Conservation (phyloP, 2,888 invertebrate species). For the Endomychus coccineus region DNA sequence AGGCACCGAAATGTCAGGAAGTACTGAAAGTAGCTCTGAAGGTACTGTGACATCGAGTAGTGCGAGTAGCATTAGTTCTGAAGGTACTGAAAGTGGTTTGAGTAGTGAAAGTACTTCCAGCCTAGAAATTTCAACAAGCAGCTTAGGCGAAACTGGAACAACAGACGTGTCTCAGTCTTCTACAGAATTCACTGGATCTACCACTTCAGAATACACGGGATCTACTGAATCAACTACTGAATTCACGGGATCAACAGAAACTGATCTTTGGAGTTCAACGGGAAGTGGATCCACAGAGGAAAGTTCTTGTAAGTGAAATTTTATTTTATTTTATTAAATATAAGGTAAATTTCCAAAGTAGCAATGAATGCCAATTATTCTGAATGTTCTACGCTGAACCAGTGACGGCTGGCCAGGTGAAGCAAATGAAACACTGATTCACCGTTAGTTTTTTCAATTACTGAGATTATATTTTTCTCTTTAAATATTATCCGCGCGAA, state of each 20-base stretch:
- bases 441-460: no score
- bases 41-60: conserved; percentile 8
- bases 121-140: not conserved
- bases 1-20: conserved; percentile 16
- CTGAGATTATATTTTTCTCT: no score
- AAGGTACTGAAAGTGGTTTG: conserved; percentile 13
- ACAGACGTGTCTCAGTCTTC: conserved; percentile 18
- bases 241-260: conserved; percentile 22
- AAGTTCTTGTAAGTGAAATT: no score
- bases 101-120: conserved; percentile 18
- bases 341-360: no score
- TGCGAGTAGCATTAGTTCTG: conserved; percentile 4
- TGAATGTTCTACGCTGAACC: no score
- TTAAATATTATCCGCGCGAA: no score
- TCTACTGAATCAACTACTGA: conserved; percentile 22
- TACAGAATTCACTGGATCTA: conserved; percentile 23
- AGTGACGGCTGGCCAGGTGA: no score
- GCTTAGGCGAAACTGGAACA: conserved; percentile 12
- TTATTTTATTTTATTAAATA: no score
- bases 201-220: conserved; percentile 18
- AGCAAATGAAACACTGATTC: no score
- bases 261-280: conserved; percentile 34
- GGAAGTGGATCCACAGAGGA: no score
- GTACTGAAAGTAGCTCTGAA: conserved; percentile 21
- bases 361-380: no score